Percentiles rank a stretch among this genome's conserved stretches.
These are phyloP conservation scores for Eurytemora carolleeae DNA, from an alignment of 1,140 invertebrate species.

Conservation along the genomic window DNA sequence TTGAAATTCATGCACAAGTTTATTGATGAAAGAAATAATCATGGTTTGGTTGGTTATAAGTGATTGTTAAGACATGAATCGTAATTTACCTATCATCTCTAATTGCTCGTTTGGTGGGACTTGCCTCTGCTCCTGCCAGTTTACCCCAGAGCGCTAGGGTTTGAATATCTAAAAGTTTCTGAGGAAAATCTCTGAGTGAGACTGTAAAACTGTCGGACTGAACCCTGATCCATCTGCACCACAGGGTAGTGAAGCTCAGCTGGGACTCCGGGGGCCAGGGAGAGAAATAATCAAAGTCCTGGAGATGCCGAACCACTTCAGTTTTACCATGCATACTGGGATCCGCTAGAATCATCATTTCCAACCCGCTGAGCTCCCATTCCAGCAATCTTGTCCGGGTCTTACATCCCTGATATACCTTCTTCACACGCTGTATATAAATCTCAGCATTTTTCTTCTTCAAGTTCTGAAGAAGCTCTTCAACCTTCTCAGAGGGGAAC, in stretches of 20 bases:
- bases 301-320: neutral
- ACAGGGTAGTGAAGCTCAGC: constrained; percentile 72
- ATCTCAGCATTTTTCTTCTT: constrained; percentile 79
- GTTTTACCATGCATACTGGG: neutral
- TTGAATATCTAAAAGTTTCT: constrained; percentile 62
- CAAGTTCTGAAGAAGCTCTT: constrained; percentile 65
- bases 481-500: constrained; percentile 61
- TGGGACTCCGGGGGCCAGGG: constrained; percentile 68
- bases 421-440: constrained; percentile 69
- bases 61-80: too few species aligned
- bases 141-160: constrained; percentile 68
- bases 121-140: constrained; percentile 65
- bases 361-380: neutral
- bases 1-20: too few species aligned
- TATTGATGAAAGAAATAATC: too few species aligned
- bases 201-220: constrained; percentile 65
- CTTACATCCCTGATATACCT: constrained; percentile 5
- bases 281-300: constrained; percentile 26
- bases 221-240: constrained; percentile 64
- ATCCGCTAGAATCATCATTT: neutral
- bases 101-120: neutral
- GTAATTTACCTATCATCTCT: neutral
- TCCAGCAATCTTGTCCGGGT: neutral
- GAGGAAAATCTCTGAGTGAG: constrained; percentile 83
- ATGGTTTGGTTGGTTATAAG: too few species aligned